Percentiles rank a stretch among this genome's conserved stretches.
Evolutionary conservation across 1,140 invertebrate genomes (phyloP).

Genomic region (Drosophila littoralis): DNA sequence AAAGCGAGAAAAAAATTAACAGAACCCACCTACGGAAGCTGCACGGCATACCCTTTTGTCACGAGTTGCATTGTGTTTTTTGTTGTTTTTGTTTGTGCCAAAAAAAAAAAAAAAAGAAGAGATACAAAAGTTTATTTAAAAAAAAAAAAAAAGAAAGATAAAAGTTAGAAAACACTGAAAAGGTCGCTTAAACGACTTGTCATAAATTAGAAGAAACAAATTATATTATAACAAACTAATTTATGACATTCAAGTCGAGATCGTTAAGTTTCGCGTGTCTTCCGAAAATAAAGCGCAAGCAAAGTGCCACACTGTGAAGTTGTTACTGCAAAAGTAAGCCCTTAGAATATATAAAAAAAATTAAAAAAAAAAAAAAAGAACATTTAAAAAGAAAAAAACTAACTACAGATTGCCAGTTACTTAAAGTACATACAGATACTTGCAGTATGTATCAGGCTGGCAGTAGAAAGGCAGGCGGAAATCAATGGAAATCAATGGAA

Average conservation of each 20-base stretch:
- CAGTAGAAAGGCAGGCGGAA: slow-evolving; percentile 57
- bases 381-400: background rate
- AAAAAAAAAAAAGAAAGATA: slow-evolving; percentile 18
- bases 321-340: slow-evolving; percentile 11
- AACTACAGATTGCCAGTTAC: slow-evolving; percentile 8
- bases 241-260: slow-evolving; percentile 4
- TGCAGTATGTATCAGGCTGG: slow-evolving; percentile 1
- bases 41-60: slow-evolving; percentile 12
- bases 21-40: slow-evolving; percentile 14
- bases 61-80: slow-evolving; percentile 46
- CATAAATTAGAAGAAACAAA: background rate
- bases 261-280: slow-evolving; percentile 7
- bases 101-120: slow-evolving; percentile 22
- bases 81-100: slow-evolving; percentile 56
- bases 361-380: background rate
- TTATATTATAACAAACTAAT: slow-evolving; percentile 8
- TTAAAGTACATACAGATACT: background rate
- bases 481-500: slow-evolving; percentile 73
- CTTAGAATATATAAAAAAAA: background rate
- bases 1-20: slow-evolving; percentile 1
- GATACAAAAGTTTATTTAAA: slow-evolving; percentile 27
- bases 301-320: slow-evolving; percentile 16
- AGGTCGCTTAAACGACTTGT: background rate
- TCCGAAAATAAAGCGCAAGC: slow-evolving; percentile 20
- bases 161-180: background rate